Base-by-base conservation (phyloP, 2,113 vertebrate species). In the Mystacornis crossleyi region DNA sequence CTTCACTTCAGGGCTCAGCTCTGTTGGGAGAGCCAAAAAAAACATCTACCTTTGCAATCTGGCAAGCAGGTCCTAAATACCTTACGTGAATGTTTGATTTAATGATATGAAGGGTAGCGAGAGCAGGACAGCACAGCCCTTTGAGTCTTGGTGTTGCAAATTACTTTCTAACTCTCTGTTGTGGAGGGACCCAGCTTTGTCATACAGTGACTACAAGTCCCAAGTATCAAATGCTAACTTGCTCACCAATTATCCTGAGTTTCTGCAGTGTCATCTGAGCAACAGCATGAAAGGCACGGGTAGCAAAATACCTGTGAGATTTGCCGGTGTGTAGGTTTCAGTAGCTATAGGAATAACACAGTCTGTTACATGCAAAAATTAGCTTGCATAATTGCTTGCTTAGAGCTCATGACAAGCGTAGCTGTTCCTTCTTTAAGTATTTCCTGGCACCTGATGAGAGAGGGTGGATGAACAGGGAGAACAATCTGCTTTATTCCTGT, bases 21-120 rank as follows among this genome's bases (percentile, higher is more conserved):
- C 77, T 93, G 70, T 45, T 75, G 57, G 51, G 53, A 92, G 74
- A 93, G 97, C 97, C 96, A 97, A 97, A 91, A 96, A 40, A 77
- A 96, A 97, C 90, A 95, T 80, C 94, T 96, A 97, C 97, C 95
- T 97, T 96, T 96, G 88, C 95, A 95, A 67, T 96, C 95, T 97
- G 94, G 94, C 95, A 83, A 91, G 81, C 82, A 81, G 82, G 94
- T 94, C 71, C 78, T 81, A 92, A 94, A 95, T 95, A 93, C 93
- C 96, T 95, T 75, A 54, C 0, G 6, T 2, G 80, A 91, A 92
- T 73, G 67, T 82, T 91, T 82, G 38, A 54, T 87, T 94, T 85
- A 93, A 88, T 21, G 48, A 55, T 92, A 75, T 1, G 18, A 84
- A 90, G 62, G 84, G 42, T 17, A 67, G 33, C 0, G 0, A 70